These are phyloP conservation scores for Syngnathus typhle DNA, from an alignment of 2,113 vertebrate species.

Conservation along the genomic window DNA sequence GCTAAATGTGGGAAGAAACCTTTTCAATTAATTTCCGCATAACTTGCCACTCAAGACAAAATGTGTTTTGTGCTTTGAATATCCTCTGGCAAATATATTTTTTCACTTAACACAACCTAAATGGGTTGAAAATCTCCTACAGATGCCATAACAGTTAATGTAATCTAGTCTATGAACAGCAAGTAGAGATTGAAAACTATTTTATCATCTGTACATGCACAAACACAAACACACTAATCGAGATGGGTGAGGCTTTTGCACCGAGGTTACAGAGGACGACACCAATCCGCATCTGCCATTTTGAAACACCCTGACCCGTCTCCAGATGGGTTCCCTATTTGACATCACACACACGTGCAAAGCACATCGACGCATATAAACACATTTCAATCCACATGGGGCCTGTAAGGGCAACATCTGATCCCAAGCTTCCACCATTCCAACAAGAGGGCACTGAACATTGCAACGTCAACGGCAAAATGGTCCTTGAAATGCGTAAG, in stretches of 20 bases:
- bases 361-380: not conserved
- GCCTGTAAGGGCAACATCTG: not conserved
- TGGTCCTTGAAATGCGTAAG: not conserved
- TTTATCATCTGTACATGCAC: no score
- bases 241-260: not conserved
- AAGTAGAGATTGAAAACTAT: no score
- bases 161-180: no score
- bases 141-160: no score
- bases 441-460: not conserved
- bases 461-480: not conserved
- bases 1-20: no score
- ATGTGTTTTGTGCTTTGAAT: no score
- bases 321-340: conserved; percentile 48
- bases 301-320: conserved; percentile 34
- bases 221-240: no score
- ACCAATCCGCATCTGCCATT: conserved; percentile 4
- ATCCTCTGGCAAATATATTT: no score
- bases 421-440: conserved; percentile 6
- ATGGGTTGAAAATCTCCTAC: no score
- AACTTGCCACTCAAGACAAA: no score
- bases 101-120: no score
- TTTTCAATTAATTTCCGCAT: no score
- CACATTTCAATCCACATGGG: conserved; percentile 32
- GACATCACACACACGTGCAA: not conserved
- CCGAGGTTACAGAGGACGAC: conserved; percentile 7